These are phyloP conservation scores for Drosophila koepferae DNA, from an alignment of 2,888 invertebrate genomes.

Conservation along the genomic window DNA sequence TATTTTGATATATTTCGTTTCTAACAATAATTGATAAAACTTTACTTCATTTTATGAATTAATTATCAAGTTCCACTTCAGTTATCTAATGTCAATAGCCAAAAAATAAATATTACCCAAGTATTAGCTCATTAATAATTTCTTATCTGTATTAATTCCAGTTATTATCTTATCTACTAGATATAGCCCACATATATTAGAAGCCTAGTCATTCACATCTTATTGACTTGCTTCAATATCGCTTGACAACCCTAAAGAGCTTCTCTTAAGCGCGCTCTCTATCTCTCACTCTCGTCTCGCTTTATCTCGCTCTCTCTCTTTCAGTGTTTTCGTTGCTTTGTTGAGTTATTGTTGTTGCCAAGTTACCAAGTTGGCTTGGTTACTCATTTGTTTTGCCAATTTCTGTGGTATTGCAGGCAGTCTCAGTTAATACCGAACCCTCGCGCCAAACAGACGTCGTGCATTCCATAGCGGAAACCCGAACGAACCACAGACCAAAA, in stretches of 20 bases:
- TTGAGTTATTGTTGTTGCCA: slow-evolving; percentile 70
- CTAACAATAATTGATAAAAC: neutral
- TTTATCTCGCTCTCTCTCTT: slow-evolving; percentile 21
- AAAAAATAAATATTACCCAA: slow-evolving; percentile 6
- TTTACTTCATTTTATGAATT: neutral
- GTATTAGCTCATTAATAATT: slow-evolving; percentile 10
- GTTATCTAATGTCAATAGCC: neutral
- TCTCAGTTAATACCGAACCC: slow-evolving; percentile 74
- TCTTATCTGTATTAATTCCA: slow-evolving; percentile 1
- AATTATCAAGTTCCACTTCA: neutral
- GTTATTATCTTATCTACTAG: slow-evolving; percentile 31
- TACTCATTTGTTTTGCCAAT: slow-evolving; percentile 81
- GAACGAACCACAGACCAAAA: slow-evolving; percentile 47
- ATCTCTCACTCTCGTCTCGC: slow-evolving; percentile 2
- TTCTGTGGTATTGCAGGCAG: slow-evolving; percentile 63
- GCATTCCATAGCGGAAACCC: slow-evolving; percentile 30
- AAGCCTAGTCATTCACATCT: slow-evolving; percentile 45
- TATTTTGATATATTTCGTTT: neutral
- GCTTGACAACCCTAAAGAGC: slow-evolving; percentile 40
- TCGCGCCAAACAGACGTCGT: slow-evolving; percentile 74
- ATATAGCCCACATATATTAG: slow-evolving; percentile 20
- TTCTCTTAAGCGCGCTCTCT: slow-evolving; percentile 34
- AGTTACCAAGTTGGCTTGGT: slow-evolving; percentile 77
- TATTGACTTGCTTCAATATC: slow-evolving; percentile 3
- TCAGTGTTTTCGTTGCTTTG: slow-evolving; percentile 20